Evolutionary conservation across 1,140 invertebrate species (phyloP).

Genomic region (Bilobella aurantiaca): DNA sequence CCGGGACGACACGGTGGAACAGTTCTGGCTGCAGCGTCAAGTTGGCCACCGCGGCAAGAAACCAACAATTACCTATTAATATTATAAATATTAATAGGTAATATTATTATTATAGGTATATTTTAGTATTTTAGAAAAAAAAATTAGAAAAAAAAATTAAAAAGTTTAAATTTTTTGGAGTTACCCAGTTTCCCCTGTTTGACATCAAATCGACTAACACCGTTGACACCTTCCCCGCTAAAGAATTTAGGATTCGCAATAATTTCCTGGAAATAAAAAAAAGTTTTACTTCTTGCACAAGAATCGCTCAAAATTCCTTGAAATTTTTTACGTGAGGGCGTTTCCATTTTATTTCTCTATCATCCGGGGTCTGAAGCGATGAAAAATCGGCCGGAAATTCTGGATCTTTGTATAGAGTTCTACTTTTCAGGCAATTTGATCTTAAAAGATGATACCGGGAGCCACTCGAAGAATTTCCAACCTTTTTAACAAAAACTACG

Average conservation of each 20-base stretch:
- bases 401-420: not conserved
- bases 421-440: not conserved
- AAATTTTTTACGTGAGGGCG: not conserved
- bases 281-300: not conserved
- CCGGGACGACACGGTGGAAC: slow-evolving; percentile 47
- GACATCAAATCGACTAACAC: slow-evolving; percentile 49
- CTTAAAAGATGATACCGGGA: not conserved
- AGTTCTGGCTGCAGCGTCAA: slow-evolving; percentile 47
- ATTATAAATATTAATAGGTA: not conserved
- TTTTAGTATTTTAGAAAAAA: too few species aligned
- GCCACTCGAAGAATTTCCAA: not conserved
- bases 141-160: not conserved
- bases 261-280: slow-evolving; percentile 42
- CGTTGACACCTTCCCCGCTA: slow-evolving; percentile 40
- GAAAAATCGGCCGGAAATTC: not conserved
- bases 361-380: not conserved
- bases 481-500: too few species aligned
- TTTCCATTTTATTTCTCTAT: not conserved
- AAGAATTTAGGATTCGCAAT: slow-evolving; percentile 41
- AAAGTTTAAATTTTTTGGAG: not conserved
- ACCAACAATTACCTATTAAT: slow-evolving; percentile 49
- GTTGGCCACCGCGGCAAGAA: slow-evolving; percentile 51
- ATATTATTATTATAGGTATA: too few species aligned
- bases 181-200: slow-evolving; percentile 43
- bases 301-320: not conserved